Conservation (phyloP, 2,888 invertebrate genomes). For the Cryptocephalus primarius region DNA sequence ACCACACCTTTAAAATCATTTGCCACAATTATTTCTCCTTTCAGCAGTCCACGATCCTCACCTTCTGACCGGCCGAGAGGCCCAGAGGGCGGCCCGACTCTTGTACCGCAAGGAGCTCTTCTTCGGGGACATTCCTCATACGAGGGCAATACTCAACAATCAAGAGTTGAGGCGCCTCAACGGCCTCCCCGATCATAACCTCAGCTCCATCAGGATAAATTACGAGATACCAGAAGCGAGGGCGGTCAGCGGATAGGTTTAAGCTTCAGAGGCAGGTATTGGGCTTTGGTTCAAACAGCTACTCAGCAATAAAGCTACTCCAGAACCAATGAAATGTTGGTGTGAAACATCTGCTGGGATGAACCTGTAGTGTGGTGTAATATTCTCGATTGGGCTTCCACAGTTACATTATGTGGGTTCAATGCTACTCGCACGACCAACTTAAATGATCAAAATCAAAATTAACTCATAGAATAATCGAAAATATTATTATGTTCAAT, state of each 20-base stretch:
- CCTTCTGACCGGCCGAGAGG: conserved; percentile 47
- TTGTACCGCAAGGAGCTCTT: conserved; percentile 47
- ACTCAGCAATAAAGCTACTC: too few relatives aligned
- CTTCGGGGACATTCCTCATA: conserved; percentile 55
- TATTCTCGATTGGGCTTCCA: too few relatives aligned
- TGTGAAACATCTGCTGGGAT: background rate
- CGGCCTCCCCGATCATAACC: conserved; percentile 46
- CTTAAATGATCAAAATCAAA: too few relatives aligned
- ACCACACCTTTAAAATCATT: background rate
- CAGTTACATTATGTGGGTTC: too few relatives aligned
- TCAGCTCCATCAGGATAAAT: conserved; percentile 50
- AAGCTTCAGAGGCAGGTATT: too few relatives aligned
- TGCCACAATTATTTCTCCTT: conserved; percentile 6
- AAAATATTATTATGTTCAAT: too few relatives aligned
- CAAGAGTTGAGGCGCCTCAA: conserved; percentile 48
- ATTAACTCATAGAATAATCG: too few relatives aligned
- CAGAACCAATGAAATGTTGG: too few relatives aligned
- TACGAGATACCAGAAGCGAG: conserved; percentile 40
- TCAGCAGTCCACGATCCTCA: conserved; percentile 45
- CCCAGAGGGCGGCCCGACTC: conserved; percentile 43
- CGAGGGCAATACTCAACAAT: conserved; percentile 47
- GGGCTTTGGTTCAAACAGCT: too few relatives aligned
- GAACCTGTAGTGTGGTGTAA: too few relatives aligned
- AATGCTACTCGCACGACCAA: too few relatives aligned
- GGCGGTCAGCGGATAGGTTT: background rate